phyloP scores from a whole-genome alignment of 2,888 invertebrate species.

The Sesamia inferens region DNA sequence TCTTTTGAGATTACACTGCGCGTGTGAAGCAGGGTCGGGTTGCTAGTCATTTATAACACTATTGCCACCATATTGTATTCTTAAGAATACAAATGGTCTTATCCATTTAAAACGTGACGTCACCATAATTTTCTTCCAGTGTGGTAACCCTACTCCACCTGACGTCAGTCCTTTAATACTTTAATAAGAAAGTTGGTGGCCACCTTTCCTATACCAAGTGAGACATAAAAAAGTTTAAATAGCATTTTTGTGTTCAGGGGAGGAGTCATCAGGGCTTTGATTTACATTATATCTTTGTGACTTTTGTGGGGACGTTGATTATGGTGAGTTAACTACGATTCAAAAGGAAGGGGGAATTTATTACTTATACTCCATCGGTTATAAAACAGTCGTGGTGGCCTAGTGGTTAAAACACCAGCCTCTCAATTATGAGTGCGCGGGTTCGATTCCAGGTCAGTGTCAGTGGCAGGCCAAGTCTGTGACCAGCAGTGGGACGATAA shows the following conservation, averaged over 20 bases:
- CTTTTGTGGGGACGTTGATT: conserved; percentile 37
- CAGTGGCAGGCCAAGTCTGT: too few relatives aligned
- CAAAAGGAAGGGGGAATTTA: neutral
- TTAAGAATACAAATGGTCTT: neutral
- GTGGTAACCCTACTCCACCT: conserved; percentile 67
- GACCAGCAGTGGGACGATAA: too few relatives aligned
- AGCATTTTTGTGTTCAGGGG: conserved; percentile 70
- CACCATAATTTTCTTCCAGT: conserved; percentile 13
- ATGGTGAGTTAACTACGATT: conserved; percentile 42
- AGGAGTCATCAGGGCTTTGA: conserved; percentile 49
- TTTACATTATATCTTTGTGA: conserved; percentile 59
- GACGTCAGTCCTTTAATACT: conserved; percentile 75
- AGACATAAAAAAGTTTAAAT: conserved; percentile 74
- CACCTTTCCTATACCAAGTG: conserved; percentile 70
- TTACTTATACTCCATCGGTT: neutral
- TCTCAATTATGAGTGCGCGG: too few relatives aligned
- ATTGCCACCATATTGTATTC: neutral
- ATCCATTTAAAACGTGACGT: neutral
- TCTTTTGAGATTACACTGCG: neutral
- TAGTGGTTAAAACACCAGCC: too few relatives aligned
- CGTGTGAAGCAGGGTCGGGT: neutral
- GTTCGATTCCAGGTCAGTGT: too few relatives aligned
- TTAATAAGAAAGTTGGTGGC: conserved; percentile 83
- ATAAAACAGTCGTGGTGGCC: too few relatives aligned
- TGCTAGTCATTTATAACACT: neutral